A percentile compares a stretch with the other conserved stretches of the same genome.
Conservation (phyloP, 2,797 vertebrate species). For the Apogon hyalosoma region DNA sequence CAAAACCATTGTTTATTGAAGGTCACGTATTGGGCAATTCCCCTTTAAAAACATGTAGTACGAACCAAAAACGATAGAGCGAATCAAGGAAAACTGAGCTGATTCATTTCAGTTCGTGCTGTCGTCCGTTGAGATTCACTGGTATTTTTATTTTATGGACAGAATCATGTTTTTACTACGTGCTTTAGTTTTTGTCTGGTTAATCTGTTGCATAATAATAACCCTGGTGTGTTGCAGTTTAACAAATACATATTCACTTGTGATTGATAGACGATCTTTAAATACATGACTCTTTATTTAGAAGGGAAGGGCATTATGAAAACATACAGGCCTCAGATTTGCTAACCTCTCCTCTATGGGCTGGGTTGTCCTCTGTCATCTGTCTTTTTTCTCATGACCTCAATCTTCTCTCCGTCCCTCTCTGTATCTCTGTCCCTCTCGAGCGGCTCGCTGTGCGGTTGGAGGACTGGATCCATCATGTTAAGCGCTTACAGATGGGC, state of each 20-base stretch:
- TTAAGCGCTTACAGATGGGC: constrained; percentile 83
- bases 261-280: constrained; percentile 10
- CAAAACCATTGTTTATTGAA: too few species aligned
- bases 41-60: too few species aligned
- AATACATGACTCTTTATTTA: constrained; percentile 41
- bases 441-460: constrained; percentile 69
- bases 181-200: too few species aligned
- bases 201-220: too few species aligned
- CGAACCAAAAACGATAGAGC: too few species aligned
- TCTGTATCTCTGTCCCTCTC: constrained; percentile 57
- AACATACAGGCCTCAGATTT: constrained; percentile 30
- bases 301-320: constrained; percentile 22
- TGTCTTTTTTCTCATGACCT: constrained; percentile 75
- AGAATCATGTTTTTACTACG: too few species aligned
- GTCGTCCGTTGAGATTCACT: too few species aligned
- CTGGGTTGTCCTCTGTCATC: constrained; percentile 72
- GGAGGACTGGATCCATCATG: constrained; percentile 72
- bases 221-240: too few species aligned
- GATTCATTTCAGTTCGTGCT: too few species aligned
- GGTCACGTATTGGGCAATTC: too few species aligned
- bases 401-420: constrained; percentile 61
- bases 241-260: background rate
- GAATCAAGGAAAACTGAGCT: too few species aligned
- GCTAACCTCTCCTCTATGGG: constrained; percentile 34
- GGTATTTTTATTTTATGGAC: too few species aligned